Base-by-base conservation (phyloP, 2,113 vertebrate species). In the Sigmodon hispidus region DNA sequence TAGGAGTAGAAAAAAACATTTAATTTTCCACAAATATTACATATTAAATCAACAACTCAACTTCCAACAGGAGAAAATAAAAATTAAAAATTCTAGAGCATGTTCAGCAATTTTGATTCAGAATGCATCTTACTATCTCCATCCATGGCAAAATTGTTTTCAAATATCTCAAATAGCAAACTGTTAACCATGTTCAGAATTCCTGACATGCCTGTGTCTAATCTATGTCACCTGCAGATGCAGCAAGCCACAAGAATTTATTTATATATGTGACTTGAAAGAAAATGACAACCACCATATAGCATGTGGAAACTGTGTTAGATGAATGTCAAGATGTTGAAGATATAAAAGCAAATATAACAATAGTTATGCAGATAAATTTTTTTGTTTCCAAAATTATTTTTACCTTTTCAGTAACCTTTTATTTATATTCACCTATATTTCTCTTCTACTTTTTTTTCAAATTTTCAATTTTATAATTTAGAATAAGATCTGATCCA, bases 1-100 rank as follows among this genome's bases (percentile, higher is more conserved):
- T 85, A 96, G 81, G 26, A 75, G 59, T 90, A 95, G 89, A 95
- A 95, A 92, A 29, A 92, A 93, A 90, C 83, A 43, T 89, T 70
- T 50, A 72, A 12, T 65, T 75, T 87, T 89, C 22, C 65, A 75
- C 52, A 48, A 80, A 95, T 45, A 88, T 3, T 11, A 15, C 50
- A 24, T 80, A 63, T 61, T 93, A 95, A 92, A 70, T 24, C 26
- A 59, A 72, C 48, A 26, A 89, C 45, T 89, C 24, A 73, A 24
- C 22, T 92, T 94, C 90, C n/a, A 65, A 43, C 40, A 69, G 34
- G 73, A 67, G 24, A 89, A 89, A 76, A 48, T 63, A 61, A 43
- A 76, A 57, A 31, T 72, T 59, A 52, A 89, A 79, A 80, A 21
- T 29, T 36, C 21, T 24, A 13, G 57, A 90, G 43, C 1, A 36